Base-by-base conservation (phyloP, 1,140 invertebrate genomes). In the Arctopsyche grandis region DNA sequence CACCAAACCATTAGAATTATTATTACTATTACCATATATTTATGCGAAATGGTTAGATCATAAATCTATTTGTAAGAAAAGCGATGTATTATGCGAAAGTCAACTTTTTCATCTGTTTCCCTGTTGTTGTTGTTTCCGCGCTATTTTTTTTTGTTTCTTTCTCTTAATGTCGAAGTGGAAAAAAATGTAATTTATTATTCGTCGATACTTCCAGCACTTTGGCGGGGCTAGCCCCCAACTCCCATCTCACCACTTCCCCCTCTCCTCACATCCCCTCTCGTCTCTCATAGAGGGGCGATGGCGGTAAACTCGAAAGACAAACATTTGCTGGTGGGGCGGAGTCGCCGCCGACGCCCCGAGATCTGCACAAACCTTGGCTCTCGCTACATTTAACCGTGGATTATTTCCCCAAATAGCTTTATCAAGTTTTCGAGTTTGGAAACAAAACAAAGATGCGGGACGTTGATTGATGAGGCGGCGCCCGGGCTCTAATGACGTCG, bases 341-440 rank as follows among this genome's bases (percentile, higher is more conserved):
- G 48, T 52, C 48, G 48, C 48, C 48, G 48, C 16, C 48, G 12
- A 52, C 48, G 16, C 48, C 10, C 12, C 16, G 48, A 52, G 48
- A 52, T 52, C 16, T 52, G 56, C 74, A 38, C 56, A 38, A 60
- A 60, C 73, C 48, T 16, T 60, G 21, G 52, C 74, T 66, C 56
- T 66, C 56, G 74, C 60, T 69, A 77, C 76, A 77, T 77, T 77
- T 70, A 77, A 77, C 76, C 46, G 44, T 77, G 66, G 66, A 77
- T 77, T 77, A 77, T 77, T 69, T 77, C 76, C 56, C 76, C 76
- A 69, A 77, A 77, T 70, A 69, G 66, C 66, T 69, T 77, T 77
- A 77, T 77, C 76, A 77, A 77, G 76, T 77, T 77, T 69, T 69
- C 63, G 76, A 77, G 76, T 77, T 77, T 77, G 76, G 76, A 52